Percentiles rank a stretch among this genome's conserved stretches.
These are phyloP conservation scores for Hippocampus mohnikei DNA, from an alignment of 2,113 vertebrate genomes.

Conservation along the genomic window DNA sequence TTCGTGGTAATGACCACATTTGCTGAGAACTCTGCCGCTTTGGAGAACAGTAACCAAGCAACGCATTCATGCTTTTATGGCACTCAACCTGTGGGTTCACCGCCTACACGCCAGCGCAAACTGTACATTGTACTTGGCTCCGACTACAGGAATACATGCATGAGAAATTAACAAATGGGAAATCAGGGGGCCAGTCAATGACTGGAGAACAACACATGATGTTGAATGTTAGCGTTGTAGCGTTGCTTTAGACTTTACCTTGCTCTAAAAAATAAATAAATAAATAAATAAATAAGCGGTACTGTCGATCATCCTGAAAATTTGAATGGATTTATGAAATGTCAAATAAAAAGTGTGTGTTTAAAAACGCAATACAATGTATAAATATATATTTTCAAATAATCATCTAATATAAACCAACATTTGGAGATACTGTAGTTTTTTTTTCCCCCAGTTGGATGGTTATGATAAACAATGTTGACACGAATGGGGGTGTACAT, in stretches of 20 bases:
- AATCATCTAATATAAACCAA: too few species aligned
- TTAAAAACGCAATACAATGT: too few species aligned
- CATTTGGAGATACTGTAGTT: too few species aligned
- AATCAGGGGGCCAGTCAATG: background rate
- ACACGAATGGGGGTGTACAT: too few species aligned
- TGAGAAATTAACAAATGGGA: background rate
- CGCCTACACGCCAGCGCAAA: conserved; percentile 26
- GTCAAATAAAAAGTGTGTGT: too few species aligned
- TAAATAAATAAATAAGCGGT: too few species aligned
- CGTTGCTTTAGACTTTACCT: background rate
- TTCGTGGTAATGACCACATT: conserved; percentile 25
- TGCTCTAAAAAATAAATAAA: background rate
- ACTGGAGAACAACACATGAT: background rate
- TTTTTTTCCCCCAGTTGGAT: too few species aligned
- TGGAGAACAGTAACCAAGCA: conserved; percentile 18
- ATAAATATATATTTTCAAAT: too few species aligned
- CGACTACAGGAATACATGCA: conserved; percentile 7
- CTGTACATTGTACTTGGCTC: conserved; percentile 13
- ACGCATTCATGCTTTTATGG: conserved; percentile 14
- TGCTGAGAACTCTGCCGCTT: conserved; percentile 4
- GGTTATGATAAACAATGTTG: too few species aligned
- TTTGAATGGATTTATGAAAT: background rate
- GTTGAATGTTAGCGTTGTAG: background rate
- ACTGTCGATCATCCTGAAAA: too few species aligned
- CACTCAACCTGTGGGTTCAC: conserved; percentile 26